Evolutionary conservation across 2,113 vertebrate genomes (phyloP).

Genomic region (Oryzias celebensis): DNA sequence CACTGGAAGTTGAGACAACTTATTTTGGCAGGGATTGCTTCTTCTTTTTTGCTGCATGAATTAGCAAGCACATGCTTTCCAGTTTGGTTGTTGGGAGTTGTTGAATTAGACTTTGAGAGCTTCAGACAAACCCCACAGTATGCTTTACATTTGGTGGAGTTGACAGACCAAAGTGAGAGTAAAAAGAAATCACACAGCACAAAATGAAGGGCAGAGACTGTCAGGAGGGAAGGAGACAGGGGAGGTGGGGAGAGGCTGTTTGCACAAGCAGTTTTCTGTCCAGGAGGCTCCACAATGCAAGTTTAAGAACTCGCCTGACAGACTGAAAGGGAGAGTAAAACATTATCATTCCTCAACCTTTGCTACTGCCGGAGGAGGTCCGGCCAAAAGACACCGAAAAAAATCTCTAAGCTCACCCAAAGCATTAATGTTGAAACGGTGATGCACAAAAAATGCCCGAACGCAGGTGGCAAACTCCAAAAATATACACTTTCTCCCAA

Average conservation of each 20-base stretch:
- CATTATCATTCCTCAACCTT: conserved; percentile 61
- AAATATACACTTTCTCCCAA: conserved; percentile 24
- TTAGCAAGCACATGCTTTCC: not conserved
- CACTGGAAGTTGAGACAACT: conserved; percentile 6
- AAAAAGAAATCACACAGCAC: conserved; percentile 30
- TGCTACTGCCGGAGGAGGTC: conserved; percentile 42
- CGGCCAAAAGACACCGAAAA: conserved; percentile 26
- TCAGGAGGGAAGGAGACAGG: conserved; percentile 20
- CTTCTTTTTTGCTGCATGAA: conserved; percentile 17
- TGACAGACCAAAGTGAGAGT: conserved; percentile 36
- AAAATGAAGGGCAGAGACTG: conserved; percentile 44
- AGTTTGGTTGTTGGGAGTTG: not conserved
- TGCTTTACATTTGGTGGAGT: conserved; percentile 26
- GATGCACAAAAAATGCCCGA: not conserved
- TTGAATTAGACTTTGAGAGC: conserved; percentile 6
- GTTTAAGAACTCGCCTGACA: conserved; percentile 53
- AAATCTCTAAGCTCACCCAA: not conserved
- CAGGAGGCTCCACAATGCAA: conserved; percentile 31
- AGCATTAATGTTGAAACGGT: too few relatives aligned
- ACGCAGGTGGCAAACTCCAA: conserved; percentile 6
- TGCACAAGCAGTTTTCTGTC: conserved; percentile 54
- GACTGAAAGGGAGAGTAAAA: conserved; percentile 45
- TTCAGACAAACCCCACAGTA: conserved; percentile 21
- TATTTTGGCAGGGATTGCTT: conserved; percentile 3
- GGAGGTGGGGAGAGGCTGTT: conserved; percentile 29